Conservation (phyloP, 2,797 vertebrate genomes). For the Chelonia mydas region DNA sequence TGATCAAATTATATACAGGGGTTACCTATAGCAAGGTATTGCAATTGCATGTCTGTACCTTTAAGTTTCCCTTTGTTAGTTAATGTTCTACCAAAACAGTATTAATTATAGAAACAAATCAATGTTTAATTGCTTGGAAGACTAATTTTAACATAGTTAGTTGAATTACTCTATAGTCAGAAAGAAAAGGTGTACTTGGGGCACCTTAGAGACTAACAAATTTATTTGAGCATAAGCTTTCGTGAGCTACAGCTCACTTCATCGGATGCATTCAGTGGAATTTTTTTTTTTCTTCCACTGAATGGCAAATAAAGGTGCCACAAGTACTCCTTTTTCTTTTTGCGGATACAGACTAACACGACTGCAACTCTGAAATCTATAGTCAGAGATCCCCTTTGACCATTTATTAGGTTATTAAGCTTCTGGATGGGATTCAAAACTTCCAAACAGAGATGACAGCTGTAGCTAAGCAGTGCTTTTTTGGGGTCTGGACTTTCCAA, state of each 20-base stretch:
- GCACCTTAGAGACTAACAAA: too few relatives aligned
- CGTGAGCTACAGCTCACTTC: too few relatives aligned
- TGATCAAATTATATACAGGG: not conserved
- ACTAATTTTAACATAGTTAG: rapidly evolving
- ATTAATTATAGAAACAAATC: not conserved
- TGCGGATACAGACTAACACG: too few relatives aligned
- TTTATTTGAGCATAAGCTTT: too few relatives aligned
- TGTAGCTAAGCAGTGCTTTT: not conserved
- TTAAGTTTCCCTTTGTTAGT: not conserved
- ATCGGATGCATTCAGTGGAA: too few relatives aligned
- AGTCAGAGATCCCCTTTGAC: rapidly evolving
- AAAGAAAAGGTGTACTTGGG: too few relatives aligned
- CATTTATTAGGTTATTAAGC: rapidly evolving
- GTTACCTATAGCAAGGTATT: rapidly evolving
- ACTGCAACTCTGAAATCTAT: not conserved
- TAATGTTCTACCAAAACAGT: not conserved
- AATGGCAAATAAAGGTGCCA: too few relatives aligned
- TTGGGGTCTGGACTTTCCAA: not conserved
- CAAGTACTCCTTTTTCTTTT: too few relatives aligned
- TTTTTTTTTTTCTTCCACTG: too few relatives aligned
- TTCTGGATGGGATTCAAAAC: not conserved
- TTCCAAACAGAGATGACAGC: rapidly evolving
- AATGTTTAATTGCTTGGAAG: too few relatives aligned
- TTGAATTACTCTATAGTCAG: rapidly evolving
- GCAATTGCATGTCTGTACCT: rapidly evolving